phyloP scores from a whole-genome alignment of 2,113 vertebrate species.

The Phylloscopus whistleri region DNA sequence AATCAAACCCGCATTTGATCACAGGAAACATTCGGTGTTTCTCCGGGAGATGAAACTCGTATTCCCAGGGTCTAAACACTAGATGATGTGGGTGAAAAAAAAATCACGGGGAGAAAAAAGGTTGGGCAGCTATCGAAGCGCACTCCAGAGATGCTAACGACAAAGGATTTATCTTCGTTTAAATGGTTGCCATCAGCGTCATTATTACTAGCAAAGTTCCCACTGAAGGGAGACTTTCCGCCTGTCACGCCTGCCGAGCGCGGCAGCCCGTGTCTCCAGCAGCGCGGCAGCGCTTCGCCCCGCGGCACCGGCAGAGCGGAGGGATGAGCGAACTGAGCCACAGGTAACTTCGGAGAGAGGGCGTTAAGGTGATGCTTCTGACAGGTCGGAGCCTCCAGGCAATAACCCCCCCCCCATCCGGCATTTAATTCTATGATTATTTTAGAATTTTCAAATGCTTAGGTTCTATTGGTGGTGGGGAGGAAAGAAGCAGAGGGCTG shows the following conservation, averaged over 20 bases:
- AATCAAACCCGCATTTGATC: not conserved
- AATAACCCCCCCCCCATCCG: not conserved
- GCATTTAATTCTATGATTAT: not conserved
- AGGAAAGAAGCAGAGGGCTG: not conserved
- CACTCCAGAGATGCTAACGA: conserved; percentile 45
- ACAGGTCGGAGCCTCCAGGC: not conserved
- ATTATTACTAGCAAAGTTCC: conserved; percentile 75
- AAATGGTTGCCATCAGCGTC: conserved; percentile 78
- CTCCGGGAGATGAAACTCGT: not conserved
- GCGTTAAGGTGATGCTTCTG: not conserved
- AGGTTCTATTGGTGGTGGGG: not conserved
- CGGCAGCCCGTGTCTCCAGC: conserved; percentile 19
- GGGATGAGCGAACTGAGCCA: conserved; percentile 14
- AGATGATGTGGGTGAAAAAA: not conserved
- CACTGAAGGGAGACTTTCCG: conserved; percentile 58
- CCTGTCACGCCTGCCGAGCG: not conserved
- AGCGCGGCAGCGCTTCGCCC: conserved; percentile 5
- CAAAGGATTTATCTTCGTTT: conserved; percentile 77
- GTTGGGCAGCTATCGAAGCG: not conserved
- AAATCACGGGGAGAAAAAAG: not conserved
- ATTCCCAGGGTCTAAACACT: not conserved
- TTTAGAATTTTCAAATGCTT: not conserved
- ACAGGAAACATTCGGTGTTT: not conserved
- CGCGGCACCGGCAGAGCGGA: not conserved
- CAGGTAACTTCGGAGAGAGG: conserved; percentile 58